These are phyloP conservation scores for Lycia hirtaria DNA, from an alignment of 2,888 invertebrate genomes.

Conservation along the genomic window DNA sequence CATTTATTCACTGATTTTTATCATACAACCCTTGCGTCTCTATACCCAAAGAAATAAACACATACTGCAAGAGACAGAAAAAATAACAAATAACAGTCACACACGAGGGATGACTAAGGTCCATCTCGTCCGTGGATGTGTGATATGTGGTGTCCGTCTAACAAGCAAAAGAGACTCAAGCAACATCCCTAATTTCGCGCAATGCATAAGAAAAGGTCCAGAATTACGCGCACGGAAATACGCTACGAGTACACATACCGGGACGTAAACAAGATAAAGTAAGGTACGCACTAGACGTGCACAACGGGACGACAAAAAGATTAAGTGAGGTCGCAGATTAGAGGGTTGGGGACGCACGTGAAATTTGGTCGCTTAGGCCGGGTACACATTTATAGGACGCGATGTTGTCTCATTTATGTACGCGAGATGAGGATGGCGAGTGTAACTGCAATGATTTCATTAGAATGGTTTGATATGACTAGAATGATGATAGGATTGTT, in stretches of 20 bases:
- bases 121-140: conserved; percentile 7
- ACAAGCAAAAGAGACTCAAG: conserved; percentile 17
- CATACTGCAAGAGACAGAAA: background rate
- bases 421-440: background rate
- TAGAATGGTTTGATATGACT: too few species aligned
- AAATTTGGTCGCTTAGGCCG: conserved; percentile 33
- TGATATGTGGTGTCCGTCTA: too few species aligned
- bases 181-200: conserved; percentile 39
- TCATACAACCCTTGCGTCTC: background rate
- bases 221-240: conserved; percentile 41
- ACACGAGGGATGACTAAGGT: conserved; percentile 3
- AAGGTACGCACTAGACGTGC: conserved; percentile 44
- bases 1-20: too few species aligned
- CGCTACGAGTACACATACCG: conserved; percentile 29
- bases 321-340: conserved; percentile 58
- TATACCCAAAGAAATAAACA: background rate
- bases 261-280: conserved; percentile 48
- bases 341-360: conserved; percentile 38
- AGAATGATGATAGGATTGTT: too few species aligned
- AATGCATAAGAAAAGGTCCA: conserved; percentile 45
- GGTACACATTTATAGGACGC: background rate
- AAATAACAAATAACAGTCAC: conserved; percentile 3
- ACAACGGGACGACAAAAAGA: conserved; percentile 51
- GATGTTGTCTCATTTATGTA: background rate
- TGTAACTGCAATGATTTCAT: too few species aligned